A percentile compares a stretch with the other conserved stretches of the same genome.
Conservation (phyloP, 2,888 invertebrate species). For the Mongoloraphidia duomilia region DNA sequence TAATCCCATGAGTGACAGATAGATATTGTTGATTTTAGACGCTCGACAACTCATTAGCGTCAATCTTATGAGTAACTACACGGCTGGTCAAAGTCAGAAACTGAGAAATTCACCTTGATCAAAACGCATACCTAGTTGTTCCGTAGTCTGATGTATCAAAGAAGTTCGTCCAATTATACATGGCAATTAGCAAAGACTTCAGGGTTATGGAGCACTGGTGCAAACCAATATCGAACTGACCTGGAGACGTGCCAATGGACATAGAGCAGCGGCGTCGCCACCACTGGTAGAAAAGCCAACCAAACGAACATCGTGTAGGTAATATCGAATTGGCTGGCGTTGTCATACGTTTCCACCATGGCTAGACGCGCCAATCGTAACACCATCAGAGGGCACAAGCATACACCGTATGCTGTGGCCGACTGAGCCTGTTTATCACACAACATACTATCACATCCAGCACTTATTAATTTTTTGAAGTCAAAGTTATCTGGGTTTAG, state of each 20-base stretch:
- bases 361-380: conserved; percentile 44
- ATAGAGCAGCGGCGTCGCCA: conserved; percentile 49
- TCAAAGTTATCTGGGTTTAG: too few relatives aligned
- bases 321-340: conserved; percentile 49
- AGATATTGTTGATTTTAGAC: too few relatives aligned
- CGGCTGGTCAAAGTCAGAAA: too few relatives aligned
- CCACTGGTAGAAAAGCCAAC: conserved; percentile 53
- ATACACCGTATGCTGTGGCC: conserved; percentile 48
- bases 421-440: too few relatives aligned
- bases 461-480: too few relatives aligned
- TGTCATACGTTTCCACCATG: conserved; percentile 52
- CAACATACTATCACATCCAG: too few relatives aligned
- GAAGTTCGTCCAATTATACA: not conserved
- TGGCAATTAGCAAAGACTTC: too few relatives aligned
- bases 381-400: conserved; percentile 50
- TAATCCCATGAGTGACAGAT: too few relatives aligned
- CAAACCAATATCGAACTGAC: conserved; percentile 25
- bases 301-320: conserved; percentile 53
- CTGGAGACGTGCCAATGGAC: conserved; percentile 48
- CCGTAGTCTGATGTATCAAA: not conserved
- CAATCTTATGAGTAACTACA: too few relatives aligned
- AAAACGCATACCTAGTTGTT: not conserved
- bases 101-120: not conserved
- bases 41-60: too few relatives aligned
- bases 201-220: not conserved